Conservation (phyloP, 2,888 invertebrate species). For the Dyspetes luteomarginatus region DNA sequence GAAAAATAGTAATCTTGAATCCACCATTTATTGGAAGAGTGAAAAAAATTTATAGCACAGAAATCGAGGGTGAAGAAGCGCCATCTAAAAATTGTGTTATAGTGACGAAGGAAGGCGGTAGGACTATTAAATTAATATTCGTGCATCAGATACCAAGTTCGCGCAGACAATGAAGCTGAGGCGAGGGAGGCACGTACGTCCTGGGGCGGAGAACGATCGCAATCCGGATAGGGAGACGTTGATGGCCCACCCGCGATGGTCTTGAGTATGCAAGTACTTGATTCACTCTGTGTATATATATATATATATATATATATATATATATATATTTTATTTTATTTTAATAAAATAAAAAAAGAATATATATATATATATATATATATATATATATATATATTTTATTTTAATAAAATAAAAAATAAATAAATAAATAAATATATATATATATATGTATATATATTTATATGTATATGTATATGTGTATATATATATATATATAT, state of each 20-base stretch:
- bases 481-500: too few species aligned
- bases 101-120: slow-evolving; percentile 51
- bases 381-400: too few species aligned
- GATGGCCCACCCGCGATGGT: slow-evolving; percentile 69
- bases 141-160: slow-evolving; percentile 67
- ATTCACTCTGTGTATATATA: slow-evolving; percentile 10
- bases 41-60: neutral
- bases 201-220: slow-evolving; percentile 66
- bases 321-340: too few species aligned
- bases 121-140: slow-evolving; percentile 72
- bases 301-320: too few species aligned
- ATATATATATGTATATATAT: too few species aligned
- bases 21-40: neutral
- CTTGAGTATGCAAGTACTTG: slow-evolving; percentile 36
- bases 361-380: too few species aligned
- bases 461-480: too few species aligned
- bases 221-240: slow-evolving; percentile 63
- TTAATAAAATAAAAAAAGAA: too few species aligned
- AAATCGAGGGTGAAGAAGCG: slow-evolving; percentile 32
- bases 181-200: slow-evolving; percentile 62
- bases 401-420: too few species aligned
- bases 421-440: too few species aligned
- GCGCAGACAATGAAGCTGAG: slow-evolving; percentile 67
- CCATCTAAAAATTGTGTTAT: slow-evolving; percentile 24
- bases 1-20: neutral